Evolutionary conservation across 2,888 invertebrate genomes (phyloP).

Genomic region (Galerucella pusilla): DNA sequence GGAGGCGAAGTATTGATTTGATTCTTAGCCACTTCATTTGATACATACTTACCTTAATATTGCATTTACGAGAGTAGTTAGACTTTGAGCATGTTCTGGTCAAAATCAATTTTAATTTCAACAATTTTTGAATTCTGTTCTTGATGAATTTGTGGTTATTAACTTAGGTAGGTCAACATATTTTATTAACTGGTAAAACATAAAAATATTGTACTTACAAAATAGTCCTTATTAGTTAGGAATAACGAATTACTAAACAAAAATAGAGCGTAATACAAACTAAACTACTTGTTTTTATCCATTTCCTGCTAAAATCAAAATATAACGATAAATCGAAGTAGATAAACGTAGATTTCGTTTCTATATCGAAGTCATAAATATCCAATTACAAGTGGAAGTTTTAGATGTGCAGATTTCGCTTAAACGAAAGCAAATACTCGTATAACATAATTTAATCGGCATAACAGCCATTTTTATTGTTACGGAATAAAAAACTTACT

Average conservation of each 20-base stretch:
- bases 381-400: neutral
- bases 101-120: no score
- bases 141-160: no score
- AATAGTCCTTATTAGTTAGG: neutral
- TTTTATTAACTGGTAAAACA: neutral
- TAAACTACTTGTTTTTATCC: slow-evolving; percentile 6
- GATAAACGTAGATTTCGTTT: neutral
- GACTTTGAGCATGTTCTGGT: no score
- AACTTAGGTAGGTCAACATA: neutral
- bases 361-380: neutral
- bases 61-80: no score
- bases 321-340: slow-evolving; percentile 1
- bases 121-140: no score
- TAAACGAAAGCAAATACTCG: neutral
- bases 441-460: no score
- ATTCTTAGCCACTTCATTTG: no score
- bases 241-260: neutral
- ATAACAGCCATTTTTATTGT: no score
- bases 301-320: slow-evolving; percentile 8
- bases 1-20: no score
- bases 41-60: no score
- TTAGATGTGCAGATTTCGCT: neutral
- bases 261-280: slow-evolving; percentile 1
- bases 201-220: neutral
- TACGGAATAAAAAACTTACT: no score